Percentiles rank a stretch among this genome's conserved stretches.
These are phyloP conservation scores for Carassius auratus DNA, from an alignment of 2,113 vertebrate genomes.

Conservation along the genomic window DNA sequence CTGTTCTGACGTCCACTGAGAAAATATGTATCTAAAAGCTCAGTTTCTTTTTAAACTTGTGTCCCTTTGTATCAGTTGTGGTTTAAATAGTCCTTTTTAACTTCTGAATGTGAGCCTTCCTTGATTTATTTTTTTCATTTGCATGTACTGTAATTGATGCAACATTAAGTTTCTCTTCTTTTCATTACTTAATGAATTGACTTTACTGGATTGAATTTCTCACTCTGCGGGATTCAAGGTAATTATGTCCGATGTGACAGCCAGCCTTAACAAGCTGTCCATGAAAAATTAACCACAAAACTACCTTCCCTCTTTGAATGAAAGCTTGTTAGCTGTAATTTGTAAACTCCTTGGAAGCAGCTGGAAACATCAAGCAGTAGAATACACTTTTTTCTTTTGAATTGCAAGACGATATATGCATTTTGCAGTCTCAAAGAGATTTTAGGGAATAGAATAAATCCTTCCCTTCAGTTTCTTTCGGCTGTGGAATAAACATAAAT, in stretches of 20 bases:
- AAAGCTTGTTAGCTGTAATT: neutral
- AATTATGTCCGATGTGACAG: conserved; percentile 12
- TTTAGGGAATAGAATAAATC: neutral
- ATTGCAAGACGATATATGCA: neutral
- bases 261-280: neutral
- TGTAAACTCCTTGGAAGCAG: neutral
- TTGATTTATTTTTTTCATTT: neutral
- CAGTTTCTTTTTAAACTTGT: neutral
- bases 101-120: neutral
- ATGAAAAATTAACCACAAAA: neutral
- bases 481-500: conserved; percentile 42
- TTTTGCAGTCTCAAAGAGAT: neutral
- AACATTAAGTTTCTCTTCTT: neutral
- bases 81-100: neutral
- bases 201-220: neutral
- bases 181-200: neutral
- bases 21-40: neutral
- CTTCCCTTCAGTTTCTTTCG: neutral
- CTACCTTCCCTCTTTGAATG: neutral
- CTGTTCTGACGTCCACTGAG: neutral
- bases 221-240: neutral
- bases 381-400: neutral
- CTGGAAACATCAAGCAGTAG: neutral
- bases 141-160: neutral
- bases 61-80: neutral